These are phyloP conservation scores for Acrocephalus kingi DNA, from an alignment of 2,113 vertebrate genomes.

Conservation along the genomic window DNA sequence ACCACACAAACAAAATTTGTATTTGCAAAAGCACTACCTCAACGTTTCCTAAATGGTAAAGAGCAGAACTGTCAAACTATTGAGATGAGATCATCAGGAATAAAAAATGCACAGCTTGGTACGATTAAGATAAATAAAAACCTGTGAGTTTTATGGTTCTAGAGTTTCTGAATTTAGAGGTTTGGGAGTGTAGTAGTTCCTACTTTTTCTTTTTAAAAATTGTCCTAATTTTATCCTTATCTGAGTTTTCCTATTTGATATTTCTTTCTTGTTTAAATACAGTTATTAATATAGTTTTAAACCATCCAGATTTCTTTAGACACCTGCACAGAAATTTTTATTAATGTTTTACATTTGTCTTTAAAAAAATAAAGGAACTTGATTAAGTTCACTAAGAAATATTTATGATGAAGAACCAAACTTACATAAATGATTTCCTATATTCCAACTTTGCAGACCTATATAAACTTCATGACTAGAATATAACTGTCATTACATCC, in stretches of 20 bases:
- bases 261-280: neutral
- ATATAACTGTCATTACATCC: neutral
- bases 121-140: neutral
- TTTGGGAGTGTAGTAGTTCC: neutral
- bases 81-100: neutral
- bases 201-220: neutral
- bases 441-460: neutral
- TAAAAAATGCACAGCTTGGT: neutral
- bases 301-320: neutral
- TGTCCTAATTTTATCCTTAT: neutral
- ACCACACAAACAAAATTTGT: neutral
- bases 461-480: neutral
- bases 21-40: neutral
- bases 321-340: neutral
- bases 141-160: neutral
- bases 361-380: neutral
- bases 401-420: neutral
- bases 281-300: neutral
- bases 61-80: neutral
- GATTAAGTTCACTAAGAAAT: neutral
- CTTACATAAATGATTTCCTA: neutral
- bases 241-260: neutral
- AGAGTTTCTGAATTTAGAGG: neutral
- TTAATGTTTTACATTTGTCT: neutral
- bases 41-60: neutral